Conservation (phyloP, 2,888 invertebrate species). For the Mimas tiliae region DNA sequence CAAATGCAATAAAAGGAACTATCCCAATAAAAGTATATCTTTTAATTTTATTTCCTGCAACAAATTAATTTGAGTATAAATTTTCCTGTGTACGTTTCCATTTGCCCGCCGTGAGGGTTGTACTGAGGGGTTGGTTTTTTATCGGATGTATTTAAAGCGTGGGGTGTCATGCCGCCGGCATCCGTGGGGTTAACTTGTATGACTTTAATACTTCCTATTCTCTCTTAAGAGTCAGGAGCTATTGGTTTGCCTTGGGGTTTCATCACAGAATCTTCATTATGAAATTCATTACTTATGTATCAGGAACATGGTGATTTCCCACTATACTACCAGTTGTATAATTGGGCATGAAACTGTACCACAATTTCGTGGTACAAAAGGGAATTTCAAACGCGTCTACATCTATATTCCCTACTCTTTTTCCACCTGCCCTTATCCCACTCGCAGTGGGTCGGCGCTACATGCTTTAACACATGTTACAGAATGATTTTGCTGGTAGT, state of each 20-base stretch:
- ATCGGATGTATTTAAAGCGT: constrained; percentile 81
- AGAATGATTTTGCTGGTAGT: too few species aligned
- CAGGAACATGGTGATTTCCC: too few species aligned
- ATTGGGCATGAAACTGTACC: too few species aligned
- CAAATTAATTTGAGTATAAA: constrained; percentile 84
- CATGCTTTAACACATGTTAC: too few species aligned
- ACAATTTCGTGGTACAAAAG: too few species aligned
- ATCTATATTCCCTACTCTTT: too few species aligned
- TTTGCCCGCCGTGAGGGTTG: constrained; percentile 58
- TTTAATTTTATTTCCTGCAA: constrained; percentile 69
- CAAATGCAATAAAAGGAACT: neutral
- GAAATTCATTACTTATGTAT: neutral
- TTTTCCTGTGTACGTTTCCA: constrained; percentile 78
- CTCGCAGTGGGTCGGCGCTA: too few species aligned
- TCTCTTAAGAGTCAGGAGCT: constrained; percentile 1
- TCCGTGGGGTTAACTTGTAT: constrained; percentile 75
- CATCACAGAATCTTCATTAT: neutral
- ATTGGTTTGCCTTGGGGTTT: neutral
- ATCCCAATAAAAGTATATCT: constrained; percentile 37
- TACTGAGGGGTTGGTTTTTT: constrained; percentile 77
- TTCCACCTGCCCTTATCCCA: too few species aligned
- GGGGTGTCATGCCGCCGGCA: constrained; percentile 44
- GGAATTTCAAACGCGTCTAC: too few species aligned
- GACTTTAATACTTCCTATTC: constrained; percentile 73
- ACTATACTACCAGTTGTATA: too few species aligned